These are phyloP conservation scores for Euzophera pinguis DNA, from an alignment of 2,888 invertebrate species.

Conservation along the genomic window DNA sequence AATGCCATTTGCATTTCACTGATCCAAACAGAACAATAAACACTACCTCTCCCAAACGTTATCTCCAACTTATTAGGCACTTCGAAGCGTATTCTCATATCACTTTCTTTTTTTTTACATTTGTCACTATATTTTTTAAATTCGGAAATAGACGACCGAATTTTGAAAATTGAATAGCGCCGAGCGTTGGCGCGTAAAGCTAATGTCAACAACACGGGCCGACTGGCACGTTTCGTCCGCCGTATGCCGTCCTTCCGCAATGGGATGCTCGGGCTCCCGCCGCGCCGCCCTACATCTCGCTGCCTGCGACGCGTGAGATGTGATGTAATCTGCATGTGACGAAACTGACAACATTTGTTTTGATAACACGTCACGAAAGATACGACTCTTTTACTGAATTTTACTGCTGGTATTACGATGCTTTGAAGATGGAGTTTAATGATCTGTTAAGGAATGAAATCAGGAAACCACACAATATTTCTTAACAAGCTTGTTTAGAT, in stretches of 20 bases:
- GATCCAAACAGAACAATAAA: constrained; percentile 37
- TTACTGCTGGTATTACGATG: neutral
- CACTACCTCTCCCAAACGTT: constrained; percentile 63
- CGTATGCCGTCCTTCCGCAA: constrained; percentile 56
- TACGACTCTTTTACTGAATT: neutral
- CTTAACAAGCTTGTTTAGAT: neutral
- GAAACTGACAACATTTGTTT: constrained; percentile 46
- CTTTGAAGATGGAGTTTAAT: neutral
- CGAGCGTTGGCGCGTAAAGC: constrained; percentile 53
- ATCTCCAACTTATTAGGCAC: constrained; percentile 78
- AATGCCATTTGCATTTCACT: constrained; percentile 14
- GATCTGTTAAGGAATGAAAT: neutral
- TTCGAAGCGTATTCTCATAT: constrained; percentile 74
- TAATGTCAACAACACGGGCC: constrained; percentile 65
- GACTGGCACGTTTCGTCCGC: constrained; percentile 30
- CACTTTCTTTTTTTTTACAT: constrained; percentile 46
- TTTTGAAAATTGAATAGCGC: constrained; percentile 33
- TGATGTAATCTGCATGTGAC: constrained; percentile 71
- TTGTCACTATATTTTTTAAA: constrained; percentile 35
- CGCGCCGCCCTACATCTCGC: constrained; percentile 67
- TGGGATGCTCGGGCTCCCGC: constrained; percentile 68
- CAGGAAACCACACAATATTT: neutral
- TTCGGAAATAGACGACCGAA: constrained; percentile 31
- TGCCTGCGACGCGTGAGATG: constrained; percentile 46
- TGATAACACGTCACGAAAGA: constrained; percentile 44